Base-by-base conservation (phyloP, 2,888 invertebrate genomes). In the Meteorus cinctellus region DNA sequence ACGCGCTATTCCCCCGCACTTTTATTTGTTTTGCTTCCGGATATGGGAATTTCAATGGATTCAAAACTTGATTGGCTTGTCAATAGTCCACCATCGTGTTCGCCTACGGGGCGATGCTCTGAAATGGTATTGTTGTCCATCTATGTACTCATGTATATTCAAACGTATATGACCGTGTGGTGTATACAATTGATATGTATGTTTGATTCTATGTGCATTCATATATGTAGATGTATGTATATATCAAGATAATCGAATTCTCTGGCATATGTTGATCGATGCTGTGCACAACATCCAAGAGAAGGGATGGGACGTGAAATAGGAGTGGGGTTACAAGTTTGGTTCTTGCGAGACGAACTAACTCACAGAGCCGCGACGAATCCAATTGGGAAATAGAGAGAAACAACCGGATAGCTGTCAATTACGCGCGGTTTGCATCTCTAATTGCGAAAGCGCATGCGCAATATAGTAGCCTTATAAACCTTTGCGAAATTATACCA, bases 21-120 rank as follows among this genome's bases (percentile, higher is more conserved):
- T 48, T 59, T 59, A 34, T 73, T 70, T 41, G 10, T 24, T 51
- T 27, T 63, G 45, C 14, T n/a, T 34, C 51, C 68, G 14, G 71
- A 70, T 70, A 69, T 41, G 41, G 12, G 41, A 62, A 78, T 78
- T 78, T 79, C 75, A 70, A 73, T 78, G 66, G 66, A 67, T 67
- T 70, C 71, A 51, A 48, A 41, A 29, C 71, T 73, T 74, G 76
- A 79, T 78, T 69, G 76, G 77, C 77, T 75, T 78, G 77, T 78
- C 77, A 77, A 79, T 77, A 77, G 77, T 78, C 76, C 74, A 72
- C 73, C 34, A 55, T 14, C 62, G 48, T 14, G 69, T 27, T 60
- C 27, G 45, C 24, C 59, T 73, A 41, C 70, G 55, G 66, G 65
- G 75, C 59, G 51, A 48, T 66, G 36, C 48, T 66, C 48, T 19